Evolutionary conservation across 2,797 vertebrate genomes (phyloP).

Genomic region (Cyprinella venusta): DNA sequence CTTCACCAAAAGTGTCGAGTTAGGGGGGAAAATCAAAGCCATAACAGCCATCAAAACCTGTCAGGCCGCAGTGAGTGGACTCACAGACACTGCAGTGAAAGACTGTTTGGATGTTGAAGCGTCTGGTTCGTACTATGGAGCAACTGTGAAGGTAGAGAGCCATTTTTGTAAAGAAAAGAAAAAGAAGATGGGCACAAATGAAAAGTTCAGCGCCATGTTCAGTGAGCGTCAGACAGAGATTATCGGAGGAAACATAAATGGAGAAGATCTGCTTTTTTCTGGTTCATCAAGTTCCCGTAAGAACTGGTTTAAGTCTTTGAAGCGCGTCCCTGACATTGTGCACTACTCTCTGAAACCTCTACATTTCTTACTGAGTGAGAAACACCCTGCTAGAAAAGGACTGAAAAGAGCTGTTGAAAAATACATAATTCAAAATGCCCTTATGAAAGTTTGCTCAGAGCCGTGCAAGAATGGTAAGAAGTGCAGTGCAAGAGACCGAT

Average conservation of each 20-base stretch:
- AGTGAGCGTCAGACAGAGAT: slow-evolving; percentile 61
- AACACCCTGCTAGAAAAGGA: slow-evolving; percentile 41
- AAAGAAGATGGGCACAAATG: slow-evolving; percentile 39
- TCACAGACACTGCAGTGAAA: slow-evolving; percentile 60
- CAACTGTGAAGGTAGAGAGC: not conserved
- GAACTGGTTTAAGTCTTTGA: slow-evolving; percentile 66
- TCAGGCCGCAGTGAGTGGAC: slow-evolving; percentile 55
- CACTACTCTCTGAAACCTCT: slow-evolving; percentile 70
- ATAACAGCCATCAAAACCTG: slow-evolving; percentile 72
- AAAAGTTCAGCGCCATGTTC: slow-evolving; percentile 70
- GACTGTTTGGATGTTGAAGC: slow-evolving; percentile 73
- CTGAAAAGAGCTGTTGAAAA: slow-evolving; percentile 67
- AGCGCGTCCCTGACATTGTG: slow-evolving; percentile 63
- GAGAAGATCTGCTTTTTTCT: slow-evolving; percentile 67
- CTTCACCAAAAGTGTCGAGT: slow-evolving; percentile 58
- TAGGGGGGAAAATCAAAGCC: slow-evolving; percentile 66
- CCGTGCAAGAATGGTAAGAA: slow-evolving; percentile 60
- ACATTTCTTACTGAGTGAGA: slow-evolving; percentile 62
- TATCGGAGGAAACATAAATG: slow-evolving; percentile 38
- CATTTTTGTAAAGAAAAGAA: slow-evolving; percentile 64
- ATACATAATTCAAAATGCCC: slow-evolving; percentile 66
- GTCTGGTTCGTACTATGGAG: slow-evolving; percentile 35
- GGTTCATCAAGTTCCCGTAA: slow-evolving; percentile 44
- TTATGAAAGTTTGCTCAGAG: slow-evolving; percentile 67
- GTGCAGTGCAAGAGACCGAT: slow-evolving; percentile 53